Evolutionary conservation across 2,797 vertebrate genomes (phyloP), one percentile per base, ranked within the genome.

Genomic region (Emys orbicularis): DNA sequence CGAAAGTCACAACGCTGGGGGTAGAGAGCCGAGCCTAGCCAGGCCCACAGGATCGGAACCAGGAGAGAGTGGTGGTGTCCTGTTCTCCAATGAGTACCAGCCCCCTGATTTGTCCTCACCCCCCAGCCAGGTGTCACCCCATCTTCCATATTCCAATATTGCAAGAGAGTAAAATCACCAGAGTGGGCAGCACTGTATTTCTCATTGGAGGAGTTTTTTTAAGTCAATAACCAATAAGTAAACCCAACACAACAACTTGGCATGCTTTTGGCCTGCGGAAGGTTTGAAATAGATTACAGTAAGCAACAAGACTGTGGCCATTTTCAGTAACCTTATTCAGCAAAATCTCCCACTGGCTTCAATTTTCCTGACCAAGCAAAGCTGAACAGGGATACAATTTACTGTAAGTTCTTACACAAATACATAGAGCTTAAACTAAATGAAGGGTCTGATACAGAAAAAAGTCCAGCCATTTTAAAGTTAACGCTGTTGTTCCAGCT

Each of bases 301-400:
- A 68, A 74, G 31, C 81, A 82, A 57, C 2, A 68, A 4, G 47
- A 41, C 44, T 21, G 12, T 1, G 1, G 19, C 8, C 65, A 4
- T 82, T 37, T 68, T 68, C 65, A 68, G n/a, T 23, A 37, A 37
- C n/a, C n/a, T 37, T 23, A 68, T n/a, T 68, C 9, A n/a, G 1
- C 29, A 90, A 52, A 29, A 74, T 0, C 47, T 1, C 2, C 2
- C 76, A 93, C 5, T 2, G 86, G 83, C 59, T 18, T 37, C 52
- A 12, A 68, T 13, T 54, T 79, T 29, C 0, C 10, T 53, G 52
- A 94, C 18, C 27, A 76, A 1, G 0, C 3, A 50, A 23, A 72
- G 37, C 31, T 0, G 0, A 89, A 81, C 5, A 47, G 49, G 18
- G 50, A 7, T 44, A 13, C 27, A 2, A 47, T 72, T 81, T 81